These are phyloP conservation scores for Lates calcarifer DNA, from an alignment of 2,113 vertebrate species.

Conservation along the genomic window DNA sequence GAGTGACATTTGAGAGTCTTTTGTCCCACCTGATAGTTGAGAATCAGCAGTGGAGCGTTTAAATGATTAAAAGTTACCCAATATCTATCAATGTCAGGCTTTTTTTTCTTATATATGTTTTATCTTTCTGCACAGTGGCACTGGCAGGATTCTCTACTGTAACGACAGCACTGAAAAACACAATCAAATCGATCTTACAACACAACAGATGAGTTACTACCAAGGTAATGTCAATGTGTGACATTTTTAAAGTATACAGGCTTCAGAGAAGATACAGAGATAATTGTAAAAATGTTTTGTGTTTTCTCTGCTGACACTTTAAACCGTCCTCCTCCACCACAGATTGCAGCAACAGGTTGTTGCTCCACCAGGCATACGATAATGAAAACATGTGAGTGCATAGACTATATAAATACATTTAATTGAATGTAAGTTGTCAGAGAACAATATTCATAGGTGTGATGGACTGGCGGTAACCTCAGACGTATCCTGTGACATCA, in stretches of 20 bases:
- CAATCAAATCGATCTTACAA: too few species aligned
- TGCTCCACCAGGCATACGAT: not conserved
- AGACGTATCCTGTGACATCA: slow-evolving; percentile 86
- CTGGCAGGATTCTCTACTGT: too few species aligned
- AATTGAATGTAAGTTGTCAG: not conserved
- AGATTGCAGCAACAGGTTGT: not conserved
- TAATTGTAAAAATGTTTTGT: too few species aligned
- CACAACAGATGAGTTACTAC: not conserved
- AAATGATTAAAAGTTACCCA: not conserved
- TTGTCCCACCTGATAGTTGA: not conserved
- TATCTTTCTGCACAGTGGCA: too few species aligned
- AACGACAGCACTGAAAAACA: too few species aligned
- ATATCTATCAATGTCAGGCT: not conserved
- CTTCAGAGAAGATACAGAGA: not conserved
- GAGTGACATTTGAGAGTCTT: not conserved
- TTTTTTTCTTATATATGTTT: not conserved
- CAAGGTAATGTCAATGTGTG: not conserved
- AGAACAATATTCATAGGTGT: not conserved
- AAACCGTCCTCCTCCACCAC: too few species aligned
- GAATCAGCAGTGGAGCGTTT: not conserved
- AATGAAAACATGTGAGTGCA: not conserved
- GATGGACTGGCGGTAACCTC: slow-evolving; percentile 34
- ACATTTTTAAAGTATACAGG: not conserved
- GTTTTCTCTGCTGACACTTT: too few species aligned
- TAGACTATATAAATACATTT: slow-evolving; percentile 2